phyloP scores from a whole-genome alignment of 2,113 vertebrate species.

The Pituophis catenifer region DNA sequence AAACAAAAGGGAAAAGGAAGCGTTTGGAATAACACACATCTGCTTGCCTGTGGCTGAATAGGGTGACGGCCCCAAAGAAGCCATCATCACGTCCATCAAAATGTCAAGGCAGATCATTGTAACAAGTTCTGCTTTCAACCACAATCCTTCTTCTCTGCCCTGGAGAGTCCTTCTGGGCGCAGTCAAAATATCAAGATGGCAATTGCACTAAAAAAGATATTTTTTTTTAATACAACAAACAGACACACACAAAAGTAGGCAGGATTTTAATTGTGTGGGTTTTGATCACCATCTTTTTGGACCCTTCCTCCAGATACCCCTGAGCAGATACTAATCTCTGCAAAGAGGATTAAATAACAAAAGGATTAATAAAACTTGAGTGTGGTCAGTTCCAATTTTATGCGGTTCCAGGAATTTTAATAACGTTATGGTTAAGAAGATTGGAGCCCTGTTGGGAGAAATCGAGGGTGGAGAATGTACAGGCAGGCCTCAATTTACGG shows the following conservation, averaged over 20 bases:
- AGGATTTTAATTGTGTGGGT: background rate
- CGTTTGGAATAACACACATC: background rate
- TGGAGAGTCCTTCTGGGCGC: background rate
- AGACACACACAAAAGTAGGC: background rate
- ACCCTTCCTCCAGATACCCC: background rate
- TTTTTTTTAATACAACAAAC: background rate
- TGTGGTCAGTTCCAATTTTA: background rate
- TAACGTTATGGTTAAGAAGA: background rate
- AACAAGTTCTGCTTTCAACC: background rate
- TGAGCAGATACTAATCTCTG: background rate
- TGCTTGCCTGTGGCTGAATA: background rate
- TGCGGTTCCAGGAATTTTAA: background rate
- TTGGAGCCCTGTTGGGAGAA: background rate
- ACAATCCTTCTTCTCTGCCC: background rate
- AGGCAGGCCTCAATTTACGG: too few relatives aligned
- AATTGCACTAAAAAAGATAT: background rate
- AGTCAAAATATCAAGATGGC: background rate
- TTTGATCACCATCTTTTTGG: background rate
- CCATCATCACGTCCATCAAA: background rate
- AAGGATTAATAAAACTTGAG: background rate
- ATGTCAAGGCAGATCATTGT: background rate
- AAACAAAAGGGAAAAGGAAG: background rate
- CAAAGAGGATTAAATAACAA: background rate
- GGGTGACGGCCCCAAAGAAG: background rate
- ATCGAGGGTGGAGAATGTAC: background rate